phyloP scores from a whole-genome alignment of 2,113 vertebrate genomes.

The Smithornis capensis region DNA sequence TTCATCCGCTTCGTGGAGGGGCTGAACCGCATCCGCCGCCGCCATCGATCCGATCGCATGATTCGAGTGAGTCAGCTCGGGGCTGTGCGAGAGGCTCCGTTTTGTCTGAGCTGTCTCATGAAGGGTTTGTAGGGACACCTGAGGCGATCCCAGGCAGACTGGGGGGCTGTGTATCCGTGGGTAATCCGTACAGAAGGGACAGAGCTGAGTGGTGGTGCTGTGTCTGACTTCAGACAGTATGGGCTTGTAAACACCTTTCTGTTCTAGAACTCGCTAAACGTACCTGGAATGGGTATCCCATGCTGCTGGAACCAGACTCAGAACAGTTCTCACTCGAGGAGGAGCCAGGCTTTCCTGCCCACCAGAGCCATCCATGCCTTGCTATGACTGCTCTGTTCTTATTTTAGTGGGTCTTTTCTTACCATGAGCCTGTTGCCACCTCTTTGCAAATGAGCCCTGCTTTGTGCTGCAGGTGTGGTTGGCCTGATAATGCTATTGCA shows the following conservation, averaged over 20 bases:
- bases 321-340: neutral
- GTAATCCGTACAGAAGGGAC: neutral
- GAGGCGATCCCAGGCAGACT: neutral
- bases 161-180: fast-evolving
- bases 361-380: fast-evolving
- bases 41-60: constrained; percentile 92
- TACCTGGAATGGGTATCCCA: neutral
- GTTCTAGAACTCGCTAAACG: neutral
- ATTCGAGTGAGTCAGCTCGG: constrained; percentile 74
- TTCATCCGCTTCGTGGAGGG: constrained; percentile 98
- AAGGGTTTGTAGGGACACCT: neutral
- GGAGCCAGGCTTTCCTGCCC: neutral
- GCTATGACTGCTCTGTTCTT: neutral
- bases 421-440: neutral
- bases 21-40: constrained; percentile 91
- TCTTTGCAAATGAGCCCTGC: neutral
- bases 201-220: fast-evolving
- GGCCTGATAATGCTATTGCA: neutral
- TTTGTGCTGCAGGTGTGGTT: neutral
- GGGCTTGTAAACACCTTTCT: neutral
- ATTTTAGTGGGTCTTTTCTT: neutral
- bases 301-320: neutral
- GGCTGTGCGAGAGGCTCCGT: neutral
- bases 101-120: fast-evolving
- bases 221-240: neutral